These are phyloP conservation scores for Stramonita haemastoma DNA, from an alignment of 2,888 invertebrate genomes.

Conservation along the genomic window DNA sequence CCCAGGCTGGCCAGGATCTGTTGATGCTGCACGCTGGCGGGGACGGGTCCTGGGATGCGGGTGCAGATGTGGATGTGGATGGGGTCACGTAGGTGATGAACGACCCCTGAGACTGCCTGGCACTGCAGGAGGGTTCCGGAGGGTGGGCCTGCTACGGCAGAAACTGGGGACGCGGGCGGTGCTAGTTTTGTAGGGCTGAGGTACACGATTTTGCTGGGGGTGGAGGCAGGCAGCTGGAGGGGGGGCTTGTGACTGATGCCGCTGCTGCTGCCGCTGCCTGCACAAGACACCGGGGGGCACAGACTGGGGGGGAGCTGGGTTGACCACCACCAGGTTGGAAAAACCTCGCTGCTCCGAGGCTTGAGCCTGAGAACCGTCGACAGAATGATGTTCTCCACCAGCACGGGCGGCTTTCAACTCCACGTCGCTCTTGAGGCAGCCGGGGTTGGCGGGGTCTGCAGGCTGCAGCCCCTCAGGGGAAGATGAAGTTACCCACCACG, in stretches of 20 bases:
- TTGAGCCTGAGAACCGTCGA: conserved; percentile 18
- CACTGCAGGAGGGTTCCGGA: neutral
- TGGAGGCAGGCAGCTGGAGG: neutral
- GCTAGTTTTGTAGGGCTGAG: conserved; percentile 35
- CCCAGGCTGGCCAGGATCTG: neutral
- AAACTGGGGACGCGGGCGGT: neutral
- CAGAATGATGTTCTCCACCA: conserved; percentile 36
- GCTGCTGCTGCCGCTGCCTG: neutral
- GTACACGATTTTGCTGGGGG: conserved; percentile 20
- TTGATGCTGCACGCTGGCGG: conserved; percentile 26
- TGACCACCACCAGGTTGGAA: neutral
- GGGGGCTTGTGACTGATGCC: neutral
- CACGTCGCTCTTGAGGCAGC: neutral
- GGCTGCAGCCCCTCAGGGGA: neutral
- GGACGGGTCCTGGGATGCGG: neutral
- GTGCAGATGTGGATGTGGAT: neutral
- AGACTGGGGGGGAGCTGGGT: neutral
- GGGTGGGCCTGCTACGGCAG: neutral
- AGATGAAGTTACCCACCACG: conserved; percentile 8
- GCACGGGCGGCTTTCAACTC: conserved; percentile 20
- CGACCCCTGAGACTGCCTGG: neutral
- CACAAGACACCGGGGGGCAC: neutral
- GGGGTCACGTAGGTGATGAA: conserved; percentile 33
- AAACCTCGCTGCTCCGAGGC: neutral
- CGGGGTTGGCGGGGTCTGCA: neutral